Conservation (phyloP, 2,888 invertebrate genomes). For the Amphipyra berbera region DNA sequence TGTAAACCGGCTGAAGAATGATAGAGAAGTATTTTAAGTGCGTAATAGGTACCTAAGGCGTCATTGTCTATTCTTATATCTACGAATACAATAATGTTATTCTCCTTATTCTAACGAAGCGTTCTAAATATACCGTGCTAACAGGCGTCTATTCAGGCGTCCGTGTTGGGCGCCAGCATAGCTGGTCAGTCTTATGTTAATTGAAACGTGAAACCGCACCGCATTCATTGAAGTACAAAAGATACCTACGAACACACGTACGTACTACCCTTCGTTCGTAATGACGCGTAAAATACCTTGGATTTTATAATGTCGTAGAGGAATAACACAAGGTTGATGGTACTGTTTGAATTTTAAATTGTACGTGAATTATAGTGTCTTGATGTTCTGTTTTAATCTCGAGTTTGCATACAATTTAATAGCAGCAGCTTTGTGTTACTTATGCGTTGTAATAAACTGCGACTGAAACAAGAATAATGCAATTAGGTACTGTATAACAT, state of each 20-base stretch:
- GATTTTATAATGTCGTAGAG: constrained; percentile 1
- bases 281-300: constrained; percentile 9
- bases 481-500: not conserved
- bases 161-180: not conserved
- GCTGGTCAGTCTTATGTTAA: constrained; percentile 62
- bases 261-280: constrained; percentile 4
- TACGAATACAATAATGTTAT: not conserved
- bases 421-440: not conserved
- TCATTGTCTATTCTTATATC: too few species aligned
- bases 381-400: constrained; percentile 32
- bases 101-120: constrained; percentile 15
- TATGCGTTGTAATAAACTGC: constrained; percentile 12
- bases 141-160: not conserved
- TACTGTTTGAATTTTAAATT: constrained; percentile 8
- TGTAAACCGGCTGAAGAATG: too few species aligned
- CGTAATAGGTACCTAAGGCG: too few species aligned
- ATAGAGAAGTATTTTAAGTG: too few species aligned
- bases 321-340: constrained; percentile 1
- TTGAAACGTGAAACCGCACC: constrained; percentile 61
- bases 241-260: constrained; percentile 17
- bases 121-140: constrained; percentile 4
- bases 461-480: constrained; percentile 18
- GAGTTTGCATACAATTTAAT: constrained; percentile 29
- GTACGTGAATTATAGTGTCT: constrained; percentile 1
- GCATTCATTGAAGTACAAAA: constrained; percentile 58